Conservation (phyloP, 1,140 invertebrate species). For the Trachymyrmex cornetzi region DNA sequence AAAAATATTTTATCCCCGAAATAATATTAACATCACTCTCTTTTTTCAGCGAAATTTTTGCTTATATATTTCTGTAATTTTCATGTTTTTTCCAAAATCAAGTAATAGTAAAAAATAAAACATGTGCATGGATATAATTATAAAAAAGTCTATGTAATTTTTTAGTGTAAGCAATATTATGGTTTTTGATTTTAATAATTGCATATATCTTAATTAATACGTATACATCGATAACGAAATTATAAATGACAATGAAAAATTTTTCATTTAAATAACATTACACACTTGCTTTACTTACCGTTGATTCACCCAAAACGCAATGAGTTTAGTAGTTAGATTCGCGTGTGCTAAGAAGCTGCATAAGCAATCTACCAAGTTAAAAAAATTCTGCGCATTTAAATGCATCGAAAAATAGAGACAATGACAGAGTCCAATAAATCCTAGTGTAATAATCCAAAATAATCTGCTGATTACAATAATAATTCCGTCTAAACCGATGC, state of each 20-base stretch:
- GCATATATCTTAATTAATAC: not conserved
- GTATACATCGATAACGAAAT: not conserved
- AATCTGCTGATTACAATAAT: slow-evolving; percentile 19
- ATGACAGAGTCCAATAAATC: not conserved
- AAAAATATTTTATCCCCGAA: not conserved
- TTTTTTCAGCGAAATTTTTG: not conserved
- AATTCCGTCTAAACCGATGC: not conserved
- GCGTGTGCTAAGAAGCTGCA: slow-evolving; percentile 16
- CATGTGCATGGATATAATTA: not conserved
- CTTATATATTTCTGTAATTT: not conserved
- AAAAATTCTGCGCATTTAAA: not conserved
- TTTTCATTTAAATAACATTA: not conserved
- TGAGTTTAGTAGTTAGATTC: not conserved
- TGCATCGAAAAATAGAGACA: slow-evolving; percentile 22
- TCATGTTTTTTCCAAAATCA: not conserved
- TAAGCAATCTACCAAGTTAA: slow-evolving; percentile 37
- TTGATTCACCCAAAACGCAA: slow-evolving; percentile 44
- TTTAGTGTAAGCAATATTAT: not conserved
- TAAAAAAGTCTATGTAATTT: not conserved
- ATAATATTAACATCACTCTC: not conserved
- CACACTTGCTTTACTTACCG: not conserved
- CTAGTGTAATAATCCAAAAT: slow-evolving; percentile 6
- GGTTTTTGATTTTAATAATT: not conserved
- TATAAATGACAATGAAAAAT: not conserved
- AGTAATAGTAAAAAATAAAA: not conserved